Evolutionary conservation across 2,888 invertebrate species (phyloP), one percentile per base, ranked within the genome.

Genomic region (Dromius quadrimaculatus): DNA sequence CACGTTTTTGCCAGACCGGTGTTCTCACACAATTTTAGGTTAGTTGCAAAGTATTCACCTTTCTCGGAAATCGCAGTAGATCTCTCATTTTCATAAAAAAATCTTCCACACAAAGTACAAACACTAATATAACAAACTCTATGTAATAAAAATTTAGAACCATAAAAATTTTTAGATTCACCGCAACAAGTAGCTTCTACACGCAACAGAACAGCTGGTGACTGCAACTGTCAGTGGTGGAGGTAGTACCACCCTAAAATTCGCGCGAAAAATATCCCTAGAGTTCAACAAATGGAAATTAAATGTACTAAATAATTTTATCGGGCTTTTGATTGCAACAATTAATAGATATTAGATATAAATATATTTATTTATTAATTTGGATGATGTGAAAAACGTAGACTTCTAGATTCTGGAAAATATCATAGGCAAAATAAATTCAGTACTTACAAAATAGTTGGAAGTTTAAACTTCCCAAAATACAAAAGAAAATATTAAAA

Each of bases 191-290:
- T 22, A 11, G 47, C 11, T 50, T 4, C 28, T 28, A 5, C 6
- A 28, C 28, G 22, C 22, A n/a, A 50, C 47, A 11, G 6, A 50
- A 9, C 22, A 50, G 13, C 47, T 11, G 47, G 23, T 22, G 23
- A 6, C 2, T 6, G 3, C 59, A 59, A 36, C 59, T 59, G 59
- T 59, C 59, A 59, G 23, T n/a, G 15, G 13, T 1, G 9, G 22
- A 15, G 17, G 20, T 8, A 19, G 61, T 61, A 61, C 61, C 61
- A 61, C 38, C 41, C 13, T 61, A 41, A 61, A 15, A 11, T 22
- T 61, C n/a, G 38, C 15, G 61, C 3, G 5, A n/a, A 19, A 61
- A 61, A 61, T 41, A 3, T 36, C 36, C 36, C 36, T 4, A 36
- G 36, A 36, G 13, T 11, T 36, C n/a, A n/a, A n/a, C n/a, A n/a